A percentile compares a stretch with the other conserved stretches of the same genome.
Evolutionary conservation across 2,797 vertebrate genomes (phyloP).

Genomic region (Lateolabrax maculatus): DNA sequence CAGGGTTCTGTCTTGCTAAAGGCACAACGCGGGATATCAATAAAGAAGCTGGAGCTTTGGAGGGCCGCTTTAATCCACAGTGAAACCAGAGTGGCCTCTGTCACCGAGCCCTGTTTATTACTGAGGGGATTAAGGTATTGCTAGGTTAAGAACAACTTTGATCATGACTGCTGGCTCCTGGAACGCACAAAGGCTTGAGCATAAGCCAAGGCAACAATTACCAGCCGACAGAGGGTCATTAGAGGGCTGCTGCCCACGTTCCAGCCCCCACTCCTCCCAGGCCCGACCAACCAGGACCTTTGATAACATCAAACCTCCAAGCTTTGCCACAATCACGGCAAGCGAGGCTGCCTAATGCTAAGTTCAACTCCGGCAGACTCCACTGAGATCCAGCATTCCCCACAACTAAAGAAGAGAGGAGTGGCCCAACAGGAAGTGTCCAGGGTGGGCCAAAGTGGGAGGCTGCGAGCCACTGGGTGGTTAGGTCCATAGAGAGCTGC

Average conservation of each 20-base stretch:
- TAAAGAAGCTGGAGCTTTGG: constrained; percentile 50
- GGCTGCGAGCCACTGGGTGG: constrained; percentile 58
- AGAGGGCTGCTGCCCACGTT: constrained; percentile 60
- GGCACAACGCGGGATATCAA: constrained; percentile 28
- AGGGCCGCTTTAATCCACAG: constrained; percentile 63
- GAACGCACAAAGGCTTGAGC: constrained; percentile 69
- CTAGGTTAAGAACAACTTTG: constrained; percentile 79
- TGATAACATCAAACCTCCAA: constrained; percentile 75
- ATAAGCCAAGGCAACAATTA: constrained; percentile 82
- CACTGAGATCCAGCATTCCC: constrained; percentile 53
- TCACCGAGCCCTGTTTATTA: constrained; percentile 74
- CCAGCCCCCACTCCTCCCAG: constrained; percentile 48
- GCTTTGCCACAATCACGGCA: constrained; percentile 59
- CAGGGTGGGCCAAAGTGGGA: constrained; percentile 72
- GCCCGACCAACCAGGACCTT: constrained; percentile 59
- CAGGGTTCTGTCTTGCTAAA: constrained; percentile 46
- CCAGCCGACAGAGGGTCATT: constrained; percentile 71
- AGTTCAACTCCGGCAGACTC: constrained; percentile 45
- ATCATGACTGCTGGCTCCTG: constrained; percentile 75
- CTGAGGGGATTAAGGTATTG: constrained; percentile 72
- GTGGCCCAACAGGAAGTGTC: constrained; percentile 78
- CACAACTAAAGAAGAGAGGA: constrained; percentile 65
- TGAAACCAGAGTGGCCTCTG: constrained; percentile 67
- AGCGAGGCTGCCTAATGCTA: constrained; percentile 38
- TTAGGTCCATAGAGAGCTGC: constrained; percentile 59